A percentile compares a stretch with the other conserved stretches of the same genome.
phyloP scores from a whole-genome alignment of 2,113 vertebrate species.

The Emydocephalus ijimae region DNA sequence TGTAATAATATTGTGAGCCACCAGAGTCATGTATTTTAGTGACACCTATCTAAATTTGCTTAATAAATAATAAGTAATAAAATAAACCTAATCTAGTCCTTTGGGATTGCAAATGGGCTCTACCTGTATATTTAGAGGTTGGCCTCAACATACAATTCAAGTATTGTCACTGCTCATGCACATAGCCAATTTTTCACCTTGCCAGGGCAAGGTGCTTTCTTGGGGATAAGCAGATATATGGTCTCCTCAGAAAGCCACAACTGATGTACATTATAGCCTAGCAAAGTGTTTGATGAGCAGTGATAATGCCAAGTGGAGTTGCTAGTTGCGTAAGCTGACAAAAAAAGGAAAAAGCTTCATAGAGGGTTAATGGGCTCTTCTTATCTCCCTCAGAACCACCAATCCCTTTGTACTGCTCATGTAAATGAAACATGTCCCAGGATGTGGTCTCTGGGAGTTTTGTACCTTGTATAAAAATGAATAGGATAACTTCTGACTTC shows the following conservation, averaged over 20 bases:
- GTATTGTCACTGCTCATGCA: neutral
- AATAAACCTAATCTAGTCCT: neutral
- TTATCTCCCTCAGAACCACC: neutral
- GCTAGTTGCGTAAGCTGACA: conserved; percentile 22
- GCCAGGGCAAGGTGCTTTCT: conserved; percentile 6
- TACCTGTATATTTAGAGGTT: neutral
- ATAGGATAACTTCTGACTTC: neutral
- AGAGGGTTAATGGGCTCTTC: neutral
- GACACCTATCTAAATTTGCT: neutral
- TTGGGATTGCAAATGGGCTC: neutral
- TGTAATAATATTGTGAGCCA: neutral
- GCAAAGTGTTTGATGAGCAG: conserved; percentile 13
- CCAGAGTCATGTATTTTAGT: neutral
- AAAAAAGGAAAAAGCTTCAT: neutral
- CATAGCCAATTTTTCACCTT: neutral
- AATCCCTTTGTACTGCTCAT: neutral
- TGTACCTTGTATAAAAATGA: neutral
- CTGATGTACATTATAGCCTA: conserved; percentile 10
- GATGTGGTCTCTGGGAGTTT: neutral
- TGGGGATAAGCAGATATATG: conserved; percentile 25
- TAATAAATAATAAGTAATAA: neutral
- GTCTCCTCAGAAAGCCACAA: conserved; percentile 9
- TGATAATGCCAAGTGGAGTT: conserved; percentile 28
- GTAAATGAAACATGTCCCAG: neutral
- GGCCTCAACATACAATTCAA: neutral